These are phyloP conservation scores for Pseudorhombus dupliciocellatus DNA, from an alignment of 2,113 vertebrate genomes.

Conservation along the genomic window DNA sequence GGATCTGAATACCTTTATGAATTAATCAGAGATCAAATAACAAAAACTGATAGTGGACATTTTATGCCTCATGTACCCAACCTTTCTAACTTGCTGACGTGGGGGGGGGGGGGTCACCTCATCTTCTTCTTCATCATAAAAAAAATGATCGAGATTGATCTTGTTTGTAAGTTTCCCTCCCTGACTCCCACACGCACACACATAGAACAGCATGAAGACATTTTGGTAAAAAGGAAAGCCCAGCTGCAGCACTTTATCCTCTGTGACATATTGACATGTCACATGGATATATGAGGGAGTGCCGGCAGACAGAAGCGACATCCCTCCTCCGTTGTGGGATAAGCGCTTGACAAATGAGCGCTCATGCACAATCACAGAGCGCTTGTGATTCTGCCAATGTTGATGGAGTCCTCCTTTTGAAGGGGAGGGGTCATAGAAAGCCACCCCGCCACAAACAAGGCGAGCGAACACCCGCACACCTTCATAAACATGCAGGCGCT, in stretches of 20 bases:
- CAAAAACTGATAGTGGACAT: not conserved
- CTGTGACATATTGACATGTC: slow-evolving; percentile 73
- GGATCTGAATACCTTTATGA: not conserved
- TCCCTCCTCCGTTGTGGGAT: slow-evolving; percentile 67
- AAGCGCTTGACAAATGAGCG: slow-evolving; percentile 75
- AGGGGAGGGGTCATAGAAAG: slow-evolving; percentile 46
- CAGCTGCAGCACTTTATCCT: slow-evolving; percentile 60
- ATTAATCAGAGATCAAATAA: not conserved
- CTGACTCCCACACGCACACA: slow-evolving; percentile 47
- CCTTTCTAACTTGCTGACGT: too few relatives aligned
- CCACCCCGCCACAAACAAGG: slow-evolving; percentile 15
- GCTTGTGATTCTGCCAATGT: slow-evolving; percentile 65
- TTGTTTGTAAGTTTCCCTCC: slow-evolving; percentile 33
- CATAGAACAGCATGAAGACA: slow-evolving; percentile 60
- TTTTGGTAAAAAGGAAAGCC: slow-evolving; percentile 61
- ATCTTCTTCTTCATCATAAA: not conserved
- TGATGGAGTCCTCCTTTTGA: slow-evolving; percentile 65
- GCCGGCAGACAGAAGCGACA: slow-evolving; percentile 73
- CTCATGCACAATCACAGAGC: slow-evolving; percentile 66
- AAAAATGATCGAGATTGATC: slow-evolving; percentile 11
- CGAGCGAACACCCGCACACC: slow-evolving; percentile 34
- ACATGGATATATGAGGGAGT: slow-evolving; percentile 72
- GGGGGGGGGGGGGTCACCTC: not conserved
- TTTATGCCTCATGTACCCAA: not conserved
- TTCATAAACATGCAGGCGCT: slow-evolving; percentile 30